Percentiles rank a stretch among this genome's conserved stretches.
These are phyloP conservation scores for Sinocyclocheilus grahami DNA, from an alignment of 2,113 vertebrate species.

Conservation along the genomic window DNA sequence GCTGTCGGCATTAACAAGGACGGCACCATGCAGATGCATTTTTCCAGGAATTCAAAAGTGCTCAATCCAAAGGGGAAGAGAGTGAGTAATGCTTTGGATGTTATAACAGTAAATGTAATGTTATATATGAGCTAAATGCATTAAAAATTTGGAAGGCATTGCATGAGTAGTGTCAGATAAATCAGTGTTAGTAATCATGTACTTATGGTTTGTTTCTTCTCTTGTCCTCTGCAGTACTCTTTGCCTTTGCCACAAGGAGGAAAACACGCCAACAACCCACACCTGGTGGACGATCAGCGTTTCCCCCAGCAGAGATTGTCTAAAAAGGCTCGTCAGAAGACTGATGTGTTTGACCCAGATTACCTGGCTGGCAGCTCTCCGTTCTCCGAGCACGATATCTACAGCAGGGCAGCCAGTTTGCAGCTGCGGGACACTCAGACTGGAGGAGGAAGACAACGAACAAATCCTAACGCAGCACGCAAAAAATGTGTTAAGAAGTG, in stretches of 20 bases:
- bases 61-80: constrained; percentile 86
- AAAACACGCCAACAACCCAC: constrained; percentile 86
- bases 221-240: constrained; percentile 74
- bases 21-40: constrained; percentile 84
- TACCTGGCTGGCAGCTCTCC: constrained; percentile 83
- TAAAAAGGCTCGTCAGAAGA: constrained; percentile 88
- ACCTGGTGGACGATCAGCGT: constrained; percentile 88
- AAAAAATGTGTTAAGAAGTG: constrained; percentile 88
- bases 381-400: constrained; percentile 87
- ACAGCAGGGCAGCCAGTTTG: constrained; percentile 87
- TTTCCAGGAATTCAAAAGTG: constrained; percentile 93
- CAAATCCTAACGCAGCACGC: constrained; percentile 86
- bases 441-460: constrained; percentile 83
- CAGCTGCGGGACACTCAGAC: constrained; percentile 74
- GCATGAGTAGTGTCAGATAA: neutral
- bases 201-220: neutral
- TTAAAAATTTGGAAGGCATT: neutral
- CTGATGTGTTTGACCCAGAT: constrained; percentile 85
- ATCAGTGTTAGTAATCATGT: neutral
- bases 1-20: constrained; percentile 80
- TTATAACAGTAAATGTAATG: neutral
- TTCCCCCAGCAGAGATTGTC: constrained; percentile 93
- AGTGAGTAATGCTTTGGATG: constrained; percentile 72
- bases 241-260: constrained; percentile 87
- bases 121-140: neutral